Base-by-base conservation (phyloP, 2,797 vertebrate species). In the Naso thynnoides region DNA sequence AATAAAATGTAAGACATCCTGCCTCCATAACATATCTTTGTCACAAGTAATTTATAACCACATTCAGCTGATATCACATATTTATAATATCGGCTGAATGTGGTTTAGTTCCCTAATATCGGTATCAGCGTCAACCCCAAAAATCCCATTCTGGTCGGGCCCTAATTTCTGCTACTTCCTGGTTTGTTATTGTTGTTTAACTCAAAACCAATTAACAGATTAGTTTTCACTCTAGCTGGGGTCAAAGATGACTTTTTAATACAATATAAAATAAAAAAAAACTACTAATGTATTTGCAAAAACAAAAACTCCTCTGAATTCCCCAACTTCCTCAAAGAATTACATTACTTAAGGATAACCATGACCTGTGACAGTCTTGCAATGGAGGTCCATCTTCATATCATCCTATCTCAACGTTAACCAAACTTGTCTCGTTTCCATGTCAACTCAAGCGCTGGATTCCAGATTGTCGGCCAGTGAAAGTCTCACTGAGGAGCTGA, bases 381-480 rank as follows among this genome's bases (percentile, higher is more conserved):
- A 6, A 41, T 63, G 9, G 9, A 49, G 31, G 6, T 18, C 42
- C 5, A 18, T 5, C 42, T 6, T 44, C n/a, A n/a, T n/a, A 33
- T 44, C 23, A 18, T 33, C 29, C 33, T 55, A 2, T 54, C 19
- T 3, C 6, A 45, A 13, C 2, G n/a, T 9, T 45, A 31, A 24
- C 15, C 60, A 4, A 61, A 16, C 8, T 48, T 2, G 27, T 45
- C 9, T 29, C 2, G 14, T 19, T 57, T 52, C 29, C 5, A 49
- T 15, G 6, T 52, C 16, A 31, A 52, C 19, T n/a, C 9, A 42
- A 80, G 72, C 2, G 5, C 6, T 76, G 26, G 6, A 23, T 6
- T 33, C 44, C 39, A 76, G 78, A 15, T 21, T 73, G 64, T 52
- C 58, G 7, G 31, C 58, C 47, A 36, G 45, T 54, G 66, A 70